Evolutionary conservation across 2,888 invertebrate species (phyloP).

Genomic region (Laothoe populi): DNA sequence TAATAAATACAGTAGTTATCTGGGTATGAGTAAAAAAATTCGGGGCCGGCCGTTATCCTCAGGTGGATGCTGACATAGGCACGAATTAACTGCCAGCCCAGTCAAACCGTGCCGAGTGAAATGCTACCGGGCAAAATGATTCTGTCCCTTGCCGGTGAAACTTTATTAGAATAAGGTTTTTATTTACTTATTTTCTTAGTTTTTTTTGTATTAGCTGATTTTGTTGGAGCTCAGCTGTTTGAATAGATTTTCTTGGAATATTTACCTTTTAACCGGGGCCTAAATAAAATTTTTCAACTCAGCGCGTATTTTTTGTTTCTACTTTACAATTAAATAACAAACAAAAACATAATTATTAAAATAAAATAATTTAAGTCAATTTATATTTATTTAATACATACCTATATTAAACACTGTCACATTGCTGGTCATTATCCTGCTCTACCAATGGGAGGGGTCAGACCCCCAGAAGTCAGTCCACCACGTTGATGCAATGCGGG

Average conservation of each 20-base stretch:
- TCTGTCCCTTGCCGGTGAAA: slow-evolving; percentile 36
- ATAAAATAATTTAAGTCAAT: too few relatives aligned
- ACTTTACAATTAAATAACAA: too few relatives aligned
- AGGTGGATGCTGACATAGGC: slow-evolving; percentile 54
- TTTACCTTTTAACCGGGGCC: too few relatives aligned
- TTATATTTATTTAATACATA: too few relatives aligned
- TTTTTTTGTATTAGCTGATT: slow-evolving; percentile 3
- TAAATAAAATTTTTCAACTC: too few relatives aligned
- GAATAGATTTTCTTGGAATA: neutral
- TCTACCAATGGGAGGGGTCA: too few relatives aligned
- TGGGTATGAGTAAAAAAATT: slow-evolving; percentile 39
- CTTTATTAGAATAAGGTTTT: slow-evolving; percentile 24
- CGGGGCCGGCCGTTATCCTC: slow-evolving; percentile 51
- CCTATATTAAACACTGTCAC: too few relatives aligned
- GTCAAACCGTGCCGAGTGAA: slow-evolving; percentile 50
- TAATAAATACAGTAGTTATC: slow-evolving; percentile 22
- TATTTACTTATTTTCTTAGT: slow-evolving; percentile 21
- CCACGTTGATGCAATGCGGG: too few relatives aligned
- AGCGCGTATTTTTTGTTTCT: too few relatives aligned
- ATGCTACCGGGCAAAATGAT: slow-evolving; percentile 44
- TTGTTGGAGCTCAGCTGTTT: neutral
- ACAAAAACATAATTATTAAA: too few relatives aligned
- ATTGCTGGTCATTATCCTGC: too few relatives aligned
- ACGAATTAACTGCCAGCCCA: slow-evolving; percentile 53
- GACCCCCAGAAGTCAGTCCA: too few relatives aligned